Percentiles rank a stretch among this genome's conserved stretches.
These are phyloP conservation scores for Telmatherina bonti DNA, from an alignment of 2,797 vertebrate genomes.

Conservation along the genomic window DNA sequence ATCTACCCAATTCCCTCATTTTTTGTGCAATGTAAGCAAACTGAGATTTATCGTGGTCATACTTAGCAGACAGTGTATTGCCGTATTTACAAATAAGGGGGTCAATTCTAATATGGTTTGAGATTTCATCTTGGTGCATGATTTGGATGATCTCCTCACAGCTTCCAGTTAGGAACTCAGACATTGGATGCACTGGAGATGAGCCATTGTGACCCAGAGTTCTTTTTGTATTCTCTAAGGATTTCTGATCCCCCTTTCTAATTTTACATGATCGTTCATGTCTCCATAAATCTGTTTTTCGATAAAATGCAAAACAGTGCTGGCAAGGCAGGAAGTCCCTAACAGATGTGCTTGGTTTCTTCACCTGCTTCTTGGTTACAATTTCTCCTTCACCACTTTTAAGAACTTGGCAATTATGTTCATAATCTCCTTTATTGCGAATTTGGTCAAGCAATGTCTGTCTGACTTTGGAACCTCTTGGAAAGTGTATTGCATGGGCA, in stretches of 20 bases:
- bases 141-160: conserved; percentile 79
- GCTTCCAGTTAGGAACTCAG: conserved; percentile 70
- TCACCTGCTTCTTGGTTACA: conserved; percentile 63
- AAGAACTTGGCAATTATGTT: conserved; percentile 70
- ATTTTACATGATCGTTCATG: conserved; percentile 75
- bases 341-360: conserved; percentile 57
- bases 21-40: conserved; percentile 80
- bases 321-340: conserved; percentile 79
- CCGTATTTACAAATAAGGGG: conserved; percentile 81
- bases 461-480: conserved; percentile 77
- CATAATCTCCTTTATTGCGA: conserved; percentile 75
- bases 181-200: conserved; percentile 63
- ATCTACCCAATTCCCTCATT: conserved; percentile 80
- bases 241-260: conserved; percentile 63
- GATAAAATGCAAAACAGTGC: conserved; percentile 78
- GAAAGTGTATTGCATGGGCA: conserved; percentile 73
- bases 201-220: conserved; percentile 36
- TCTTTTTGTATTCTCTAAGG: conserved; percentile 40
- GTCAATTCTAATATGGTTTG: conserved; percentile 73
- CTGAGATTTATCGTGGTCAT: conserved; percentile 78
- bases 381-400: conserved; percentile 68
- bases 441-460: conserved; percentile 75
- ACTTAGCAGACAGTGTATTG: conserved; percentile 71
- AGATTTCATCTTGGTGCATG: conserved; percentile 81
- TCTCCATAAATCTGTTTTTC: conserved; percentile 78